phyloP scores from a whole-genome alignment of 2,113 vertebrate species.

The Glaucomys volans region DNA sequence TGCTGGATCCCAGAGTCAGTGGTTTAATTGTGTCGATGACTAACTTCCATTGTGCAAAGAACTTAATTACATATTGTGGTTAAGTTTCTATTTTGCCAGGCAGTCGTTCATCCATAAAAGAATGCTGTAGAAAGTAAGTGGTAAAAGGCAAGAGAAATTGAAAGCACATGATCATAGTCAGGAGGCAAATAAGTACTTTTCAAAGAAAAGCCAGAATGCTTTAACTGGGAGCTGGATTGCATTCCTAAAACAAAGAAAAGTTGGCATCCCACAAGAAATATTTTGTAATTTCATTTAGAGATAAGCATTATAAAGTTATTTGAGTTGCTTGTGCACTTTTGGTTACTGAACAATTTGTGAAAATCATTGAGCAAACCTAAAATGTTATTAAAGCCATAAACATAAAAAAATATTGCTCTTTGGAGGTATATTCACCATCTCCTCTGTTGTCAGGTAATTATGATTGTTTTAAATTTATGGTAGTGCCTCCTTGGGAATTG shows the following conservation, averaged over 20 bases:
- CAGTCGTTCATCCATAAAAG: slow-evolving; percentile 82
- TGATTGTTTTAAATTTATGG: neutral
- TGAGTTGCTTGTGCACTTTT: slow-evolving; percentile 19
- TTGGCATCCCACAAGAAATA: slow-evolving; percentile 52
- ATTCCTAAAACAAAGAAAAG: slow-evolving; percentile 58
- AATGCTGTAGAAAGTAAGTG: slow-evolving; percentile 76
- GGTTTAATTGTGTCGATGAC: slow-evolving; percentile 72
- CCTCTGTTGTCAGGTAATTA: neutral
- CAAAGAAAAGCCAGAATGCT: slow-evolving; percentile 68
- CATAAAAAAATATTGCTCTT: neutral
- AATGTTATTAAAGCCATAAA: neutral
- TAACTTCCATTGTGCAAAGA: slow-evolving; percentile 83
- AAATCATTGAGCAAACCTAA: slow-evolving; percentile 65
- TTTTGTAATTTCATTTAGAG: slow-evolving; percentile 52
- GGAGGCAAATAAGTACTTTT: slow-evolving; percentile 78
- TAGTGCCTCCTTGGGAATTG: neutral
- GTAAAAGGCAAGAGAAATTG: slow-evolving; percentile 80
- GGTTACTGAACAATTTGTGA: slow-evolving; percentile 61
- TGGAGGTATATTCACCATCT: neutral
- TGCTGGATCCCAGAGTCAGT: slow-evolving; percentile 57
- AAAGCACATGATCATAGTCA: slow-evolving; percentile 78
- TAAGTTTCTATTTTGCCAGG: slow-evolving; percentile 83
- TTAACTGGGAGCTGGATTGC: slow-evolving; percentile 24
- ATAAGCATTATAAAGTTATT: slow-evolving; percentile 37
- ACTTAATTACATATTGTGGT: slow-evolving; percentile 83